Conservation (phyloP, 2,888 invertebrate species). For the Cecidostiba fungosa region DNA sequence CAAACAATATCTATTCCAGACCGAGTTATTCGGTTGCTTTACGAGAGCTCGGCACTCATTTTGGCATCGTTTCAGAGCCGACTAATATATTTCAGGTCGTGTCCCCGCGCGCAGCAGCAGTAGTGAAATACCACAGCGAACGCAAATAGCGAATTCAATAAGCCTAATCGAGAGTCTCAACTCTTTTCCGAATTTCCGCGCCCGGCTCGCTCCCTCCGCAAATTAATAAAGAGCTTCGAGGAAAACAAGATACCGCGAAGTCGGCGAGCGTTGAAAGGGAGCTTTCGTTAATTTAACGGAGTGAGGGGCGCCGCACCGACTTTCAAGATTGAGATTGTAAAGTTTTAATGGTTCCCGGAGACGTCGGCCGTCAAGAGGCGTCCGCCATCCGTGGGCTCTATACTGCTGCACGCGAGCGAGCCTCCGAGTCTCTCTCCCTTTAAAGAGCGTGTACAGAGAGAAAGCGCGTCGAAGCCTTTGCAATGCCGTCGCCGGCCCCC, state of each 20-base stretch:
- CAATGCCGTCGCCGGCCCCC: conserved; percentile 65
- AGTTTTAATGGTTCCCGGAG: conserved; percentile 65
- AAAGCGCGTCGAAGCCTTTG: conserved; percentile 66
- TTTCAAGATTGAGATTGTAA: conserved; percentile 66
- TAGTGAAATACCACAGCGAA: background rate
- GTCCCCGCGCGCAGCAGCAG: background rate
- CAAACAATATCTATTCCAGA: background rate
- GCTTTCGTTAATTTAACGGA: conserved; percentile 67
- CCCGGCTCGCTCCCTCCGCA: background rate
- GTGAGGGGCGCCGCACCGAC: conserved; percentile 53
- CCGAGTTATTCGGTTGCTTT: background rate
- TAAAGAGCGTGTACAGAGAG: background rate
- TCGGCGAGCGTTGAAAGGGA: conserved; percentile 54
- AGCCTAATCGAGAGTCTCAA: background rate
- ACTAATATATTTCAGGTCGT: conserved; percentile 9
- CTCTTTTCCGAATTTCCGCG: background rate
- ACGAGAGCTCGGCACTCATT: background rate
- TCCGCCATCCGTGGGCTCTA: background rate
- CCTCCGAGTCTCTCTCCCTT: background rate
- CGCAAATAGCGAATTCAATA: conserved; percentile 21
- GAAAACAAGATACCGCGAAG: conserved; percentile 20
- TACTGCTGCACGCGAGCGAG: conserved; percentile 28
- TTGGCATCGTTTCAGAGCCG: conserved; percentile 24
- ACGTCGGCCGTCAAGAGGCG: conserved; percentile 30
- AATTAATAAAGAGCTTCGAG: background rate